phyloP scores from a whole-genome alignment of 2,113 vertebrate genomes.

The Alaudala cheleensis region DNA sequence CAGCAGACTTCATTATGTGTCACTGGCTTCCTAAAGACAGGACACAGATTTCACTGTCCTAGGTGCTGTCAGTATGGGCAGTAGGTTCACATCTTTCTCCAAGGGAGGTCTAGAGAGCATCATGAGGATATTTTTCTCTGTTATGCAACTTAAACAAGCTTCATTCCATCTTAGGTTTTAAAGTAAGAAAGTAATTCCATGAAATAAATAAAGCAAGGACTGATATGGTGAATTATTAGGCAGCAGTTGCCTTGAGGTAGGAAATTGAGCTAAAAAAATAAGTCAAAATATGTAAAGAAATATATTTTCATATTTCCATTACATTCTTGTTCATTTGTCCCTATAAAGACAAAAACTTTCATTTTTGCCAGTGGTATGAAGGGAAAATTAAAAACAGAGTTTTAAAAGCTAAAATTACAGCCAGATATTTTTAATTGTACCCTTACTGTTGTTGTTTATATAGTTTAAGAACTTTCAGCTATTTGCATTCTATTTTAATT shows the following conservation, averaged over 20 bases:
- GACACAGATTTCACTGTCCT: background rate
- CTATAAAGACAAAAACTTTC: background rate
- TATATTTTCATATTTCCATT: background rate
- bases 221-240: background rate
- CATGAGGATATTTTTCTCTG: background rate
- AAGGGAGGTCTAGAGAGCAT: background rate
- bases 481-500: constrained; percentile 37
- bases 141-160: background rate
- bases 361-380: background rate
- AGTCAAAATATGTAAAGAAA: background rate
- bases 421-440: constrained; percentile 24
- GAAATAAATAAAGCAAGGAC: background rate
- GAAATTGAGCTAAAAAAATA: background rate
- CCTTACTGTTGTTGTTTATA: constrained; percentile 26
- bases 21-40: background rate
- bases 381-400: constrained; percentile 8
- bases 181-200: background rate
- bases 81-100: rapidly evolving
- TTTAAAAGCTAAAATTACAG: constrained; percentile 41
- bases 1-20: background rate
- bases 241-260: background rate
- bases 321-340: background rate
- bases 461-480: constrained; percentile 1
- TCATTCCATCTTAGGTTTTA: background rate
- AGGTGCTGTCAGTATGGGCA: background rate